Evolutionary conservation across 2,888 invertebrate genomes (phyloP).

Genomic region (Euspilapteryx auroguttella): DNA sequence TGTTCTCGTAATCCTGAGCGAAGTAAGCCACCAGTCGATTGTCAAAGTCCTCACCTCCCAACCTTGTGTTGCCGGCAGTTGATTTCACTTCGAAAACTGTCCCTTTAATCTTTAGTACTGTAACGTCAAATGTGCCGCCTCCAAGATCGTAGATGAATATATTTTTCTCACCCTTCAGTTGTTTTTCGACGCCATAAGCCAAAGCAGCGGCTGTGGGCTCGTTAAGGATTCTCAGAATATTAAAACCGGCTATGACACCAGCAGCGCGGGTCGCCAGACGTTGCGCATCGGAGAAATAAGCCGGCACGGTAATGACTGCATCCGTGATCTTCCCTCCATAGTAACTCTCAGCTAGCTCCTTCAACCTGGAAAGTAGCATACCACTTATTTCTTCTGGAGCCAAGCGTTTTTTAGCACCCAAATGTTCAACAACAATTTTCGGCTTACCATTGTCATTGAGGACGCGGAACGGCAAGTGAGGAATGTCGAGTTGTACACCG

Average conservation of each 20-base stretch:
- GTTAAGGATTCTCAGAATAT: constrained; percentile 85
- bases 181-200: constrained; percentile 71
- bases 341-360: constrained; percentile 75
- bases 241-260: constrained; percentile 80
- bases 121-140: constrained; percentile 93
- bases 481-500: constrained; percentile 78
- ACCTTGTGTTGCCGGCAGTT: constrained; percentile 78
- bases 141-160: constrained; percentile 77
- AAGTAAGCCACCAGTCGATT: constrained; percentile 63
- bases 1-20: constrained; percentile 66
- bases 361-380: constrained; percentile 86
- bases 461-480: constrained; percentile 82
- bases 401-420: constrained; percentile 74
- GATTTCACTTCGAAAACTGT: constrained; percentile 72
- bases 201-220: constrained; percentile 72
- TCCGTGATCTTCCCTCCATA: constrained; percentile 72
- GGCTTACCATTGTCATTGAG: constrained; percentile 70
- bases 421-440: constrained; percentile 73
- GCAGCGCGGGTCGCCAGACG: constrained; percentile 89
- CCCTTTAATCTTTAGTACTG: constrained; percentile 82
- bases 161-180: constrained; percentile 72
- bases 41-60: constrained; percentile 69
- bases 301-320: constrained; percentile 83
- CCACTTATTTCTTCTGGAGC: constrained; percentile 84
- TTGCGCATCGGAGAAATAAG: constrained; percentile 82